Evolutionary conservation across 2,888 invertebrate species (phyloP).

Genomic region (Mythimna impura): DNA sequence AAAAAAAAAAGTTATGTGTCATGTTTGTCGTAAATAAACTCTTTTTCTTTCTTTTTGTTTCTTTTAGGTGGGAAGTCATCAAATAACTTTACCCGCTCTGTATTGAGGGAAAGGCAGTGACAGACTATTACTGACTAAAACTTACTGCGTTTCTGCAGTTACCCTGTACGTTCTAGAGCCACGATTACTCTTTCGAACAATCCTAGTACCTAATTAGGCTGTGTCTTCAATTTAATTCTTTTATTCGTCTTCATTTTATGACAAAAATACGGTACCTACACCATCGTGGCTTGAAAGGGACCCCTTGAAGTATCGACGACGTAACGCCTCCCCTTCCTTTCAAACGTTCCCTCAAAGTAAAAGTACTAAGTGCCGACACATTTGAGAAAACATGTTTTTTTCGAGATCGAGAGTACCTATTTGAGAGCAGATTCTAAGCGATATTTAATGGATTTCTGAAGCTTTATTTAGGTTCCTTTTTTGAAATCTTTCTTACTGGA

Average conservation of each 20-base stretch:
- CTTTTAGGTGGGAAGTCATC: too few relatives aligned
- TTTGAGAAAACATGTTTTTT: slow-evolving; percentile 54
- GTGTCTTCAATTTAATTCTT: not conserved
- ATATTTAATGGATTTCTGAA: slow-evolving; percentile 24
- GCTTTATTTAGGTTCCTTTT: slow-evolving; percentile 21
- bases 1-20: too few relatives aligned
- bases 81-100: too few relatives aligned
- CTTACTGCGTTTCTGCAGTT: too few relatives aligned
- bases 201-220: not conserved
- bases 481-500: not conserved
- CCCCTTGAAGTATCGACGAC: slow-evolving; percentile 36
- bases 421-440: slow-evolving; percentile 13
- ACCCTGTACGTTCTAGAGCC: too few relatives aligned
- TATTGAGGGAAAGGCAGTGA: too few relatives aligned
- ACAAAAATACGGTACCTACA: not conserved
- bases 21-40: too few relatives aligned
- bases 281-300: slow-evolving; percentile 1
- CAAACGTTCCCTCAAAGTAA: slow-evolving; percentile 21
- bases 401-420: slow-evolving; percentile 14
- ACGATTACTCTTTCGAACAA: too few relatives aligned
- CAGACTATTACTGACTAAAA: too few relatives aligned
- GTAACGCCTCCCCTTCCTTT: slow-evolving; percentile 17
- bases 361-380: slow-evolving; percentile 35
- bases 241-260: not conserved
- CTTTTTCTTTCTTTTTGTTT: too few relatives aligned